phyloP scores from a whole-genome alignment of 1,140 invertebrate species.

The Musca vetustissima region DNA sequence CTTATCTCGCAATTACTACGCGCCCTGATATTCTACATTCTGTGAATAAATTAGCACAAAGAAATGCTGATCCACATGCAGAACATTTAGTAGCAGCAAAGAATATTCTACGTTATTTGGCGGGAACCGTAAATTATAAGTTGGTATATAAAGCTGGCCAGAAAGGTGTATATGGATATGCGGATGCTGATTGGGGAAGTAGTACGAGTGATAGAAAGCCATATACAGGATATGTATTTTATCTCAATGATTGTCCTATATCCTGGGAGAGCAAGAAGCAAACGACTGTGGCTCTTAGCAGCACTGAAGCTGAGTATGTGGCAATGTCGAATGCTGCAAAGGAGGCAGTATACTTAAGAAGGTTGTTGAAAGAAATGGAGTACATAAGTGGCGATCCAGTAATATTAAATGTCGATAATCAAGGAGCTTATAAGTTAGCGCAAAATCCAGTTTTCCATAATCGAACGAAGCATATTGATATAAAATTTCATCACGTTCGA shows the following conservation, averaged over 20 bases:
- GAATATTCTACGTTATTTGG: constrained; percentile 27
- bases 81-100: constrained; percentile 33
- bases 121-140: constrained; percentile 19
- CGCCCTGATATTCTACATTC: constrained; percentile 53
- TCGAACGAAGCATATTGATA: constrained; percentile 55
- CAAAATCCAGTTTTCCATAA: constrained; percentile 48
- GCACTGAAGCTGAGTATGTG: constrained; percentile 55
- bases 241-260: constrained; percentile 31
- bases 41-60: constrained; percentile 45
- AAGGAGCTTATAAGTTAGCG: constrained; percentile 27
- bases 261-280: constrained; percentile 32
- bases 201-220: constrained; percentile 40
- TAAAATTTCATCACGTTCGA: constrained; percentile 48
- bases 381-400: constrained; percentile 5
- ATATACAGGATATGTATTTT: constrained; percentile 31
- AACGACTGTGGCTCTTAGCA: constrained; percentile 28
- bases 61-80: constrained; percentile 37
- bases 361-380: constrained; percentile 33
- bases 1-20: constrained; percentile 50
- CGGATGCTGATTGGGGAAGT: constrained; percentile 45
- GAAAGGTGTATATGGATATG: constrained; percentile 24
- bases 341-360: constrained; percentile 50
- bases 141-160: constrained; percentile 18
- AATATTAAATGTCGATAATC: constrained; percentile 27
- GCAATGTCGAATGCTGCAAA: constrained; percentile 50